Base-by-base conservation (phyloP, 1,140 invertebrate genomes). In the Zaprionus camerounensis region DNA sequence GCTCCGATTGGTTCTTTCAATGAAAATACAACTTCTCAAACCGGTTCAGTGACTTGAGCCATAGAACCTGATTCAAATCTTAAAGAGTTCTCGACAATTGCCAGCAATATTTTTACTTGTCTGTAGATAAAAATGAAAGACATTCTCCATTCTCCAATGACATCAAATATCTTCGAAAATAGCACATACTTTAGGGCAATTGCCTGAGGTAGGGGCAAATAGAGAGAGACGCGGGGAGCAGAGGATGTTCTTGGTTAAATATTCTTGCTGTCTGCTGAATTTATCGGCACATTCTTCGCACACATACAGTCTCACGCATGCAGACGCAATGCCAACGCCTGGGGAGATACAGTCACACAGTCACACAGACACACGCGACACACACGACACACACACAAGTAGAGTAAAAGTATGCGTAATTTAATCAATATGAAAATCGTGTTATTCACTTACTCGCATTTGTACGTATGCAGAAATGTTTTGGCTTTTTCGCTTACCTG, bases 371-470 rank as follows among this genome's bases (percentile, higher is more conserved):
- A 49, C 20, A 9, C 41, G 44, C 1, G 17, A 17, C 17, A 17
- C 17, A 0, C 17, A 20, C 34, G 34, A 58, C 17, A 9, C 20
- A 36, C 24, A 24, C n/a, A 24, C 11, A 13, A 44, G 17, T 4
- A 34, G 31, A 68, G 46, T 55, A 63, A 76, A 71, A 62, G 73
- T 81, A 66, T 81, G 59, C 67, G 71, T 67, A 85, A 85, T 85
- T 86, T 85, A 85, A 85, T 85, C 79, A 86, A 78, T 85, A 85
- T 76, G 71, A 78, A 86, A 86, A 85, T 85, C 82, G 68, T 85
- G 76, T 78, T 81, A 76, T 85, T 85, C 82, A 85, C 82, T 85
- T 85, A 85, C 82, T 78, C 72, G 74, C 78, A 81, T 85, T 84
- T 81, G 59, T 76, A 77, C 76, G 78, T 76, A 77, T 80, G 78